phyloP scores from a whole-genome alignment of 2,888 invertebrate species.

The Lamellibrachia satsuma region DNA sequence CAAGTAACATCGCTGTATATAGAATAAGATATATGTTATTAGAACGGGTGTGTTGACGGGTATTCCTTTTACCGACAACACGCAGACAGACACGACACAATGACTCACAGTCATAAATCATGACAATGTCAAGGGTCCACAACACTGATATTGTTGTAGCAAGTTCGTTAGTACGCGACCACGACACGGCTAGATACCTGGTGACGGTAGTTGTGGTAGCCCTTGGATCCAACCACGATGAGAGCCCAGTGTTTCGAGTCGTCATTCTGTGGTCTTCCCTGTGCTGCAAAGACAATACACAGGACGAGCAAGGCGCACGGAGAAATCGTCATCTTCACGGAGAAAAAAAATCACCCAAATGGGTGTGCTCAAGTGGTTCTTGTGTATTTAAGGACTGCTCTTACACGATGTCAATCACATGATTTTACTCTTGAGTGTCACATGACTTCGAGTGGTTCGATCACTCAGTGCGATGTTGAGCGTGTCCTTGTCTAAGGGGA shows the following conservation, averaged over 20 bases:
- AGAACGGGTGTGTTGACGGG: too few species aligned
- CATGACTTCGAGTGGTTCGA: not conserved
- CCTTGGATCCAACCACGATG: conserved; percentile 72
- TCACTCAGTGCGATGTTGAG: not conserved
- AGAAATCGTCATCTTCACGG: not conserved
- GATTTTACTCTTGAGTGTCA: not conserved
- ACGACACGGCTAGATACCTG: conserved; percentile 65
- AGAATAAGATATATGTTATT: too few species aligned
- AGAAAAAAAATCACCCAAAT: not conserved
- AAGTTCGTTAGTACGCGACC: not conserved
- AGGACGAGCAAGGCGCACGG: not conserved
- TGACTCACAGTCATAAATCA: not conserved
- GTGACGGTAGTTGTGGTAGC: conserved; percentile 72
- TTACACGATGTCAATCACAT: not conserved
- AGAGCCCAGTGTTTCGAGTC: conserved; percentile 67
- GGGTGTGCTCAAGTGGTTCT: not conserved
- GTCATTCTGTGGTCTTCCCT: not conserved
- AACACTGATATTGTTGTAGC: not conserved
- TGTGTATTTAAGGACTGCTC: not conserved
- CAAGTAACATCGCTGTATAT: too few species aligned
- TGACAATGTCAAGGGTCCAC: not conserved
- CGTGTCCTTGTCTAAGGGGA: not conserved
- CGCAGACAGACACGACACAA: not conserved
- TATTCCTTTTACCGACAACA: too few species aligned
- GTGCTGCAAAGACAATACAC: not conserved